phyloP scores from a whole-genome alignment of 2,797 vertebrate genomes.

The Enteromius mattozi region DNA sequence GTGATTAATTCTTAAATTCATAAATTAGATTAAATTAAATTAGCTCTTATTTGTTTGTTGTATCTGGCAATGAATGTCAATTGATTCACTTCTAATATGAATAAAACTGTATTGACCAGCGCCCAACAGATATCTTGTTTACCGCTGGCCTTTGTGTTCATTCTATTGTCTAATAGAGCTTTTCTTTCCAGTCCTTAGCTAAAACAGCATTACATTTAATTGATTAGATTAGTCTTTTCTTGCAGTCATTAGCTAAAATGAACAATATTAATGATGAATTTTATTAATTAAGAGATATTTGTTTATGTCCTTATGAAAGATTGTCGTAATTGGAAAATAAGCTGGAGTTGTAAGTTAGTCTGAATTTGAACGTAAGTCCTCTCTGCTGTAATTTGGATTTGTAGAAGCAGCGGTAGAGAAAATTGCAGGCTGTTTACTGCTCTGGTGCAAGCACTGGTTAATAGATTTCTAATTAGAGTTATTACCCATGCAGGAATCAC shows the following conservation, averaged over 20 bases:
- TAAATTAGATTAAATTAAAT: not conserved
- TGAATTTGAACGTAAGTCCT: not conserved
- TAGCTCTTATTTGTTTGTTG: not conserved
- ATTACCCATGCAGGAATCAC: constrained; percentile 35
- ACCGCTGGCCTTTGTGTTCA: not conserved
- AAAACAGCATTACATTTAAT: not conserved
- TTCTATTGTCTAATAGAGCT: not conserved
- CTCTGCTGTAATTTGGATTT: constrained; percentile 17
- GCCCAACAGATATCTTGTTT: constrained; percentile 6
- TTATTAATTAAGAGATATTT: not conserved
- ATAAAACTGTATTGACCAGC: not conserved
- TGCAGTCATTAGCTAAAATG: constrained; percentile 34
- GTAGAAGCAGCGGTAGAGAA: constrained; percentile 21
- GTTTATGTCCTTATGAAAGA: constrained; percentile 14
- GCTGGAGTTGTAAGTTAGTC: not conserved
- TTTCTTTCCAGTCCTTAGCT: constrained; percentile 15
- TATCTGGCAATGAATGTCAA: constrained; percentile 36
- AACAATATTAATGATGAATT: not conserved
- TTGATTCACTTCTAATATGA: constrained; percentile 15
- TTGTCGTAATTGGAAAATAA: constrained; percentile 33
- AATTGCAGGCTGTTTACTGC: constrained; percentile 39
- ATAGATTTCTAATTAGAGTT: constrained; percentile 59
- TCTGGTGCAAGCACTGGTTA: constrained; percentile 42
- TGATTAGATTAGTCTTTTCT: constrained; percentile 14
- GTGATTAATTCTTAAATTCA: not conserved